A percentile compares a stretch with the other conserved stretches of the same genome.
These are phyloP conservation scores for Pecten maximus DNA, from an alignment of 2,888 invertebrate genomes.

Conservation along the genomic window DNA sequence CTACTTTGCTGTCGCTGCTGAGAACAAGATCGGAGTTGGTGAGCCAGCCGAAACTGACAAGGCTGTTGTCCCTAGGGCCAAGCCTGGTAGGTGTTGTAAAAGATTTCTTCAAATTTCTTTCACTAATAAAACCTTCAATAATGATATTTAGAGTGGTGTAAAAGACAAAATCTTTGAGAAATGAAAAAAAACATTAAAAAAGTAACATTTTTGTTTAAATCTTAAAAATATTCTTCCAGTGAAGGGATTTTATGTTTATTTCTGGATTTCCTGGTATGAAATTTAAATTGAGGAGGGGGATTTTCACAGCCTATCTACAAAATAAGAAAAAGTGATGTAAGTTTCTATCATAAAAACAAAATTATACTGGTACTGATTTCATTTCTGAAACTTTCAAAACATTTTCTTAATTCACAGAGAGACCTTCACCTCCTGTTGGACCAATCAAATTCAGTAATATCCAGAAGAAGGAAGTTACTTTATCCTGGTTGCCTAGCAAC, in stretches of 20 bases:
- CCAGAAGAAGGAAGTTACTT: conserved; percentile 71
- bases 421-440: conserved; percentile 70
- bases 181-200: too few relatives aligned
- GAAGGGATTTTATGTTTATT: too few relatives aligned
- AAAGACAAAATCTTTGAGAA: too few relatives aligned
- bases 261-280: too few relatives aligned
- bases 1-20: conserved; percentile 80
- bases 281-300: too few relatives aligned
- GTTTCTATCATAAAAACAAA: background rate
- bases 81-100: conserved; percentile 61
- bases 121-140: too few relatives aligned
- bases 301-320: background rate
- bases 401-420: conserved; percentile 42
- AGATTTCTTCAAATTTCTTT: too few relatives aligned
- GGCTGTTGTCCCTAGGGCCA: conserved; percentile 69
- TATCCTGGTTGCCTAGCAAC: conserved; percentile 87
- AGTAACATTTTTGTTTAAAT: background rate
- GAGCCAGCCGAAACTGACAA: conserved; percentile 69
- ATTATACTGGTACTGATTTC: background rate
- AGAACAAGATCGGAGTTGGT: conserved; percentile 77
- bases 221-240: too few relatives aligned
- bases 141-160: too few relatives aligned
- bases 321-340: background rate
- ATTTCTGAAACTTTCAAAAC: background rate
- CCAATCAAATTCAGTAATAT: conserved; percentile 77